Percentiles rank a stretch among this genome's conserved stretches.
phyloP scores from a whole-genome alignment of 2,797 vertebrate genomes.

The Triplophysa bombifrons region DNA sequence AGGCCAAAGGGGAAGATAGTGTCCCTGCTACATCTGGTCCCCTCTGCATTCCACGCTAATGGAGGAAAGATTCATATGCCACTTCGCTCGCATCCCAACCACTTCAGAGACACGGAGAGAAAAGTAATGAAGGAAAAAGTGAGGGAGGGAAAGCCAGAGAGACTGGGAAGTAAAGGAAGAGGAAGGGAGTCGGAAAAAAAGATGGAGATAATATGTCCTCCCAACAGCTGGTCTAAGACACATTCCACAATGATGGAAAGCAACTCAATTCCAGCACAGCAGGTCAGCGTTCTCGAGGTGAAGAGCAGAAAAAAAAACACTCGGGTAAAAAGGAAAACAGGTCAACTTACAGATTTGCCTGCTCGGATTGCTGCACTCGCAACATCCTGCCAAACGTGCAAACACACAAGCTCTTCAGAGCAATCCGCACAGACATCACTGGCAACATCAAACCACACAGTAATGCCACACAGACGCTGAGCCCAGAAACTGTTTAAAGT shows the following conservation, averaged over 20 bases:
- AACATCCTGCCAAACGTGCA: background rate
- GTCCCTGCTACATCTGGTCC: slow-evolving; percentile 77
- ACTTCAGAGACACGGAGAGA: slow-evolving; percentile 50
- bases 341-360: slow-evolving; percentile 43
- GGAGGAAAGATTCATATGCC: slow-evolving; percentile 71
- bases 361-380: background rate
- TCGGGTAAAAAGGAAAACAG: slow-evolving; percentile 36
- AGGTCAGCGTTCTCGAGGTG: slow-evolving; percentile 59
- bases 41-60: slow-evolving; percentile 72
- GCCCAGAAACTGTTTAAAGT: background rate
- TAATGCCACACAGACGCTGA: slow-evolving; percentile 1
- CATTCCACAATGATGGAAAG: slow-evolving; percentile 69
- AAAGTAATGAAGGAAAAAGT: slow-evolving; percentile 33
- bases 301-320: background rate
- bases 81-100: slow-evolving; percentile 60
- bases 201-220: slow-evolving; percentile 61
- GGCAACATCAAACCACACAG: slow-evolving; percentile 5
- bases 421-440: background rate
- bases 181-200: slow-evolving; percentile 3
- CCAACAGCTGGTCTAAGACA: slow-evolving; percentile 74
- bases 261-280: slow-evolving; percentile 72
- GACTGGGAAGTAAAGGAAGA: slow-evolving; percentile 57
- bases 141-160: slow-evolving; percentile 29
- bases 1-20: slow-evolving; percentile 58
- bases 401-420: slow-evolving; percentile 18